Evolutionary conservation across 2,113 vertebrate genomes (phyloP), one percentile per base, ranked within the genome.

Genomic region (Malurus alboscapulatus): DNA sequence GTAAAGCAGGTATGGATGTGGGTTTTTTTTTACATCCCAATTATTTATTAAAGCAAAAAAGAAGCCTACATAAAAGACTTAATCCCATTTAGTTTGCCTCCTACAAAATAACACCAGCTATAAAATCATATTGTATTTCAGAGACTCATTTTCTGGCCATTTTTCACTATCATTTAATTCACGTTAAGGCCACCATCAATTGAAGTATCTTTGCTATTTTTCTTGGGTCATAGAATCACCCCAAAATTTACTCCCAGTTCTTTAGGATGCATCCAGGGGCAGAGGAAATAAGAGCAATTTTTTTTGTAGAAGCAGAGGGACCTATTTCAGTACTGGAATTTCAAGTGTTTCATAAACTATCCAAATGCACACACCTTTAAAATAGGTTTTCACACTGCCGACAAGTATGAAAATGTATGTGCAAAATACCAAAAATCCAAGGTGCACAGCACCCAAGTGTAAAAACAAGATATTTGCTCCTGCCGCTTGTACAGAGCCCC

Each of bases 391-490:
- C 36, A 38, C 22, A 17, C 32, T 45, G 14, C 18, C 8, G 14
- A 32, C 9, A 34, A 38, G 22, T 45, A 12, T 66, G 32, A 24
- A 80, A 50, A 44, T 2, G 2, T 51, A 36, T 18, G 20, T 50
- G 14, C 30, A 45, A 66, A 73, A 58, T 58, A 36, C 21, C 15
- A 36, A 38, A 57, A 44, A 32, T 51, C 29, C 5, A 50, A 58
- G 51, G 27, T 0, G 1, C 26, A 1, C 22, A 10, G 71, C 17
- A 42, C 5, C 8, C 3, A 15, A 57, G 14, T 32, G 36, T 16
- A 36, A 58, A 73, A 65, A 27, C 18, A 32, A 58, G 80, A 27
- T 57, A 32, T 7, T 88, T 73, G 14, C 14, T 58, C 15, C 36
- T 65, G 36, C 42, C 50, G 14, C 50, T 63, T 55, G 44, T 55